phyloP scores from a whole-genome alignment of 2,113 vertebrate species.

The Ceyx margarethae region DNA sequence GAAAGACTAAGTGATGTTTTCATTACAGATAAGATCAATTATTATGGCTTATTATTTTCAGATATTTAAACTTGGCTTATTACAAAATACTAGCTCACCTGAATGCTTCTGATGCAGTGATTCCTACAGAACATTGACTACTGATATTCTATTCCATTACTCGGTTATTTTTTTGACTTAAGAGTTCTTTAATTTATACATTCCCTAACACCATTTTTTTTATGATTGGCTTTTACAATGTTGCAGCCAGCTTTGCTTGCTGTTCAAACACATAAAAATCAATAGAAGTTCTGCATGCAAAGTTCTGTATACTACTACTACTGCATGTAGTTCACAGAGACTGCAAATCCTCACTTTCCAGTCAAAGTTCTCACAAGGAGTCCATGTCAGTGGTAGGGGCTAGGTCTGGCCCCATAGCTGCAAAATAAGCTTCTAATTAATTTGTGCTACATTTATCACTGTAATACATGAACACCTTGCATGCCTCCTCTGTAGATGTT shows the following conservation, averaged over 20 bases:
- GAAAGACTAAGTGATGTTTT: neutral
- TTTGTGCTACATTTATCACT: neutral
- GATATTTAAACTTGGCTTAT: neutral
- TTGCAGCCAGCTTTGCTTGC: neutral
- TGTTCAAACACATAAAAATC: neutral
- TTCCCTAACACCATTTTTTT: neutral
- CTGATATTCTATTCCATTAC: neutral
- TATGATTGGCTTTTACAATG: neutral
- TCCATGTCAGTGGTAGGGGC: neutral
- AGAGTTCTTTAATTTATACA: neutral
- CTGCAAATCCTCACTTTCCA: neutral
- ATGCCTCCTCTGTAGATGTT: neutral
- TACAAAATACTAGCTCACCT: neutral
- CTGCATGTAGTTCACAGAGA: neutral
- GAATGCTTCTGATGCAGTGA: neutral
- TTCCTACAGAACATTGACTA: neutral
- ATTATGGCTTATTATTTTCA: slow-evolving; percentile 32
- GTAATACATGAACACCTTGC: neutral
- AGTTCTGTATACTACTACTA: too few relatives aligned
- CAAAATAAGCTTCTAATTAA: neutral
- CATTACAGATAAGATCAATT: slow-evolving; percentile 8
- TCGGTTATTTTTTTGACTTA: neutral
- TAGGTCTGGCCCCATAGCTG: neutral
- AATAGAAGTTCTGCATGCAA: neutral
- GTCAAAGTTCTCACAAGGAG: neutral